Evolutionary conservation across 2,888 invertebrate genomes (phyloP).

Genomic region (Nasonovia ribisnigri): DNA sequence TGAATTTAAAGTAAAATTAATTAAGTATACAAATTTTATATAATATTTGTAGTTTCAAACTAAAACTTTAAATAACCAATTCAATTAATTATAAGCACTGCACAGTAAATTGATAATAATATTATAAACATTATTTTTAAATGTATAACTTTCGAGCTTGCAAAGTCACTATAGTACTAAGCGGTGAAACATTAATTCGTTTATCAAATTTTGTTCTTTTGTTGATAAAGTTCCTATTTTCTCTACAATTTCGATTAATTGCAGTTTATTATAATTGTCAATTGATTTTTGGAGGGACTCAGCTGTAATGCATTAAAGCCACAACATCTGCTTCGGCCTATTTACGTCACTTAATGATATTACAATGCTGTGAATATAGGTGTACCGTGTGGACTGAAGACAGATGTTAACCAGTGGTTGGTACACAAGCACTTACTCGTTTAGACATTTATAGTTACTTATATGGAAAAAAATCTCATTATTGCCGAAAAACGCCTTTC

Average conservation of each 20-base stretch:
- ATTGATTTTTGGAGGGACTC: too few relatives aligned
- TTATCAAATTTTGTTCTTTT: background rate
- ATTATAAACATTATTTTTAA: background rate
- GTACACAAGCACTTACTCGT: background rate
- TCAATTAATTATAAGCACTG: background rate
- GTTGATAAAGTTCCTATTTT: background rate
- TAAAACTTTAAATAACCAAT: background rate
- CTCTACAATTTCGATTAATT: background rate
- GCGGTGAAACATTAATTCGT: background rate
- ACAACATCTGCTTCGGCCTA: too few relatives aligned
- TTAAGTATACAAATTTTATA: background rate
- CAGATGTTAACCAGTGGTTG: background rate
- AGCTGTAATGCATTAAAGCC: too few relatives aligned
- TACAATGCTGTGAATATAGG: too few relatives aligned
- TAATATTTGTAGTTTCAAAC: background rate
- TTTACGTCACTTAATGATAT: too few relatives aligned
- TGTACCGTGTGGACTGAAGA: too few relatives aligned
- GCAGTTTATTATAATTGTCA: too few relatives aligned
- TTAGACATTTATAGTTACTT: background rate
- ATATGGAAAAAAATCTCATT: background rate
- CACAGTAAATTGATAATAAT: background rate
- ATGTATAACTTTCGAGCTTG: background rate
- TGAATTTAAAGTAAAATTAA: background rate
- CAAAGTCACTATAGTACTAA: background rate
- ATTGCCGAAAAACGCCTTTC: background rate